Percentiles rank a stretch among this genome's conserved stretches.
Conservation (phyloP, 2,113 vertebrate genomes). For the Calyptomena viridis region DNA sequence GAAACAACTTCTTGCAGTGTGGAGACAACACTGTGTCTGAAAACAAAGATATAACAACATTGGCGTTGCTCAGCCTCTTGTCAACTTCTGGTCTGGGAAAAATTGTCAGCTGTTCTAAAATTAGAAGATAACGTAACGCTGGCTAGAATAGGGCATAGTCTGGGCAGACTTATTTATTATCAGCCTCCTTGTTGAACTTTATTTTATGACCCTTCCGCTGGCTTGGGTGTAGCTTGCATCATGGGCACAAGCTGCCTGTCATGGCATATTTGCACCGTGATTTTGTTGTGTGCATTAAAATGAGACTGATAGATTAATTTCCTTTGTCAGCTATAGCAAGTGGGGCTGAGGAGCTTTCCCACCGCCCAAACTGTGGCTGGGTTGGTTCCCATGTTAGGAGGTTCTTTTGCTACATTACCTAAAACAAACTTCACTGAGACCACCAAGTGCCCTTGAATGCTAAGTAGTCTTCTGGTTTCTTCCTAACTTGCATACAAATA, state of each 20-base stretch:
- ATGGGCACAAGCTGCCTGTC: background rate
- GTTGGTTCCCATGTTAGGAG: background rate
- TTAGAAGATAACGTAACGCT: background rate
- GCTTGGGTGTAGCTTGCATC: slow-evolving; percentile 13
- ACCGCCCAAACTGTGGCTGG: background rate
- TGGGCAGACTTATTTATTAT: slow-evolving; percentile 21
- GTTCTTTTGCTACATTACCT: background rate
- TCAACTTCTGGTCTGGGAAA: slow-evolving; percentile 52
- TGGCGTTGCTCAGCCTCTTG: slow-evolving; percentile 26
- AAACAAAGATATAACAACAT: slow-evolving; percentile 24
- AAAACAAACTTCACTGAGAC: background rate
- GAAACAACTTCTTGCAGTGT: slow-evolving; percentile 27
- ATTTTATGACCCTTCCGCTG: slow-evolving; percentile 10
- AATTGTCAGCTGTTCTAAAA: slow-evolving; percentile 42
- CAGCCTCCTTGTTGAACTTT: slow-evolving; percentile 28
- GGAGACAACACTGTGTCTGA: slow-evolving; percentile 22
- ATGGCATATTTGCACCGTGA: background rate
- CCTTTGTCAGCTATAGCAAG: background rate
- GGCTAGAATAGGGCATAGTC: slow-evolving; percentile 14
- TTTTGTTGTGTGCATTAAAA: background rate
- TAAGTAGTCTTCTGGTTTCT: background rate
- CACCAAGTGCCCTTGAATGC: background rate
- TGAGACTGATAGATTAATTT: background rate
- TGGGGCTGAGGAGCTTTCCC: background rate
- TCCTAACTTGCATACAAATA: background rate